Evolutionary conservation across 64 coral and sea anemone genomes (phyloP).

Genomic region (Dendronephthya gigantea): DNA sequence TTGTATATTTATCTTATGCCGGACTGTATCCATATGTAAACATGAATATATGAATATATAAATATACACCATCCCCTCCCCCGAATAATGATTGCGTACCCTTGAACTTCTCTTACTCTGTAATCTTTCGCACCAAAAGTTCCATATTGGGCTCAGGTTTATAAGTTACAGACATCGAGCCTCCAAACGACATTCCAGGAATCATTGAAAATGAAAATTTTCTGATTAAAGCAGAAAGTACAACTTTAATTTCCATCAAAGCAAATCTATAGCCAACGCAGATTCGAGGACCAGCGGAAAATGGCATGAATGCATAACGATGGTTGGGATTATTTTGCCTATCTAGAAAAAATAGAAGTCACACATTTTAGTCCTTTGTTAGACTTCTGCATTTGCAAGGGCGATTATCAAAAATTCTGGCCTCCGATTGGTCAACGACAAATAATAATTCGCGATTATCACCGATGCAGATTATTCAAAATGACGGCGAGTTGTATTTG

Average conservation of each 20-base stretch:
- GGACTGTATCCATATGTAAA: no score
- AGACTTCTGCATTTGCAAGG: no score
- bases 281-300: not conserved
- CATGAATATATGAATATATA: no score
- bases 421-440: no score
- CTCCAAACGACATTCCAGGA: not conserved
- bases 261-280: not conserved
- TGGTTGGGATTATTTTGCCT: not conserved
- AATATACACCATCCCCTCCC: no score
- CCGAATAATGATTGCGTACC: no score
- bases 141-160: not conserved
- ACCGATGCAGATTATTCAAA: no score
- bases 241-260: not conserved
- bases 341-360: not conserved
- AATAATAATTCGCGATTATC: no score
- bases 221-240: not conserved
- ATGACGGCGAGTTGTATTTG: no score
- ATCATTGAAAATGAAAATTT: not conserved
- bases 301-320: not conserved
- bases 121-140: not conserved
- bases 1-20: no score
- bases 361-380: no score
- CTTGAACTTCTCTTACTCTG: not conserved
- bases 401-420: no score
- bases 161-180: not conserved